Evolutionary conservation across 2,888 invertebrate genomes (phyloP), one percentile per base, ranked within the genome.

Genomic region (Orthosia incerta): DNA sequence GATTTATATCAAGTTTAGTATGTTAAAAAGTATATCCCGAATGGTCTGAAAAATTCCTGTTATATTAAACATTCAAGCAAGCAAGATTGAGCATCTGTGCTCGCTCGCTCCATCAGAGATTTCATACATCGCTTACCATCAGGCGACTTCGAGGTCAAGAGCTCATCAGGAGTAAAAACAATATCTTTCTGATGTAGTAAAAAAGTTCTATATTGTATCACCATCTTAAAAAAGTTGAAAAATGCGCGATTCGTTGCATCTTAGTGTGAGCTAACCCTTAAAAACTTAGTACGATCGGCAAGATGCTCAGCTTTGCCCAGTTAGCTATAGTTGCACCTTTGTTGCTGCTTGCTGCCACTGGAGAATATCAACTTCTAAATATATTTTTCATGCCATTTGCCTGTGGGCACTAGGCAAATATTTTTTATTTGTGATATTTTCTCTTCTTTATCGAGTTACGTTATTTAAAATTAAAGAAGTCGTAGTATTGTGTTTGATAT

Each of bases 321-420:
- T 79, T 83, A 65, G 59, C 79, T 62, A 83, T 74, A 81, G 84
- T 83, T 79, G 63, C 26, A 31, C 20, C 67, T 62, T 76, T 80
- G 82, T 66, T 68, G n/a, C n/a, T 20, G 51, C 45, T 66, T 68
- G n/a, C n/a, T 20, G 51, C 45, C 60, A 46, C 46, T 74, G 64
- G 53, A 59, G 70, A 67, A 57, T 68, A 67, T 57, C 61, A 80
- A 83, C 59, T 83, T 83, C 51, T 53, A 63, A 78, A 70, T 67
- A 79, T 56, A 12, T 70, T 73, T 71, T 83, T 62, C 50, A 65
- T 57, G 60, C 46, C 18, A 23, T 74, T 74, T 83, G 67, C 70
- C 62, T 55, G 69, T 50, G 68, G 73, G 45, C 60, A 66, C 23
- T 67, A 12, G 63, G 73, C 50, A 64, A 67, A 64, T 72, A 56